These are phyloP conservation scores for Monomorium pharaonis DNA, from an alignment of 1,140 invertebrate species.

Conservation along the genomic window DNA sequence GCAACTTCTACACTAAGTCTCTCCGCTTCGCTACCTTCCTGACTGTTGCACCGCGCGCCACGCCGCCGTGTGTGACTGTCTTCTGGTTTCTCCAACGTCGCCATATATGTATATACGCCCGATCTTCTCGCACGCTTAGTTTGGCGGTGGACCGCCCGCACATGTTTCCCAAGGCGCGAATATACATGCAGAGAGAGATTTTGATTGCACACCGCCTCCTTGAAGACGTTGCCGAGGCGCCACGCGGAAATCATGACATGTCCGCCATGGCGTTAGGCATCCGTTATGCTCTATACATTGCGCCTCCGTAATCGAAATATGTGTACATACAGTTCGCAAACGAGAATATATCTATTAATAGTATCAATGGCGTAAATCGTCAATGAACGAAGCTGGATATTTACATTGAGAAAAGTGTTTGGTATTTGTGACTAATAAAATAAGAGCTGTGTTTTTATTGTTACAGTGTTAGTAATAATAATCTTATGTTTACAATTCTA, in stretches of 20 bases:
- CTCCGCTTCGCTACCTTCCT: slow-evolving; percentile 46
- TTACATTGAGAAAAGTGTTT: no score
- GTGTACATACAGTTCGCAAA: not conserved
- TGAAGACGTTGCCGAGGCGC: not conserved
- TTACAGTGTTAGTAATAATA: no score
- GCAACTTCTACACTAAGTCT: slow-evolving; percentile 64
- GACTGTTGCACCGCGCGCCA: slow-evolving; percentile 66
- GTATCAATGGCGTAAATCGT: no score
- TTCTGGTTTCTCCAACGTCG: slow-evolving; percentile 48
- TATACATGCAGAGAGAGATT: slow-evolving; percentile 44
- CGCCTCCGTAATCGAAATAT: not conserved
- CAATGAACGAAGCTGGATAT: not conserved
- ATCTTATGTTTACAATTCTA: no score
- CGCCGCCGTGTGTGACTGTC: slow-evolving; percentile 38
- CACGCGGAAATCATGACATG: slow-evolving; percentile 28
- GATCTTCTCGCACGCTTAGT: not conserved
- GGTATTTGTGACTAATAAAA: no score
- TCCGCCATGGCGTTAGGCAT: not conserved
- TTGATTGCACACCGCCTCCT: slow-evolving; percentile 25
- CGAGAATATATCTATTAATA: not conserved
- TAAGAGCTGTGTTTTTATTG: no score
- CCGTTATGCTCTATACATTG: not conserved
- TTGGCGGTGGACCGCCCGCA: not conserved
- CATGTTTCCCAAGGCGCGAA: slow-evolving; percentile 27
- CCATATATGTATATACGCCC: not conserved